Evolutionary conservation across 2,888 invertebrate genomes (phyloP), one percentile per base, ranked within the genome.

Genomic region (Tridacna gigas): DNA sequence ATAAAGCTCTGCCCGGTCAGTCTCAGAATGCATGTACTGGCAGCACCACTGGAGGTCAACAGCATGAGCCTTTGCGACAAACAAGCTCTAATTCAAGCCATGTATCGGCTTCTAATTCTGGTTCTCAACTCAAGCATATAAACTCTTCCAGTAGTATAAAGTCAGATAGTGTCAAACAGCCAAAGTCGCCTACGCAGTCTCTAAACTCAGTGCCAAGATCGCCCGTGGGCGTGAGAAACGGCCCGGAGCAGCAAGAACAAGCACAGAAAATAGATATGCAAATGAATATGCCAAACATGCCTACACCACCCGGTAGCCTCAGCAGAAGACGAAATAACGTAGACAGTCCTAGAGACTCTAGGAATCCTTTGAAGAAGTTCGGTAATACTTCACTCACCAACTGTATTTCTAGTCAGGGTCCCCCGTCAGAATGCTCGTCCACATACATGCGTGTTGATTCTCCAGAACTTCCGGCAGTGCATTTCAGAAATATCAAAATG

Each of bases 391-490:
- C 91, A 11, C 79, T 91, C 13, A 90, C 90, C 18, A 91, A 91
- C 74, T 91, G 91, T 77, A 82, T 92, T 28, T 89, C 91, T 12
- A 89, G 89, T 73, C 92, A 91, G 74, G 89, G 88, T 22, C 85
- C 86, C 5, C 88, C 88, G 11, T 84, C 88, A 0, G 90, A 90
- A 73, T 80, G 83, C 3, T 88, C 88, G 61, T 84, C 88, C 7
- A 90, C 89, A 22, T 90, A 90, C 66, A 88, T 87, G 74, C 79
- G 91, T 18, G 89, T 88, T 0, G 91, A 91, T 37, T 93, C 94
- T 0, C 94, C 94, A 0, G 94, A 94, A 82, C 90, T 94, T 0
- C 94, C 94, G 7, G 90, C 93, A 18, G 91, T 94, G 2, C 94
- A 94, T 82, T 94, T 92, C 81, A 89, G 92, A 77, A 94, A 94